Evolutionary conservation across 2,113 vertebrate genomes (phyloP), one percentile per base, ranked within the genome.

Genomic region (Bombycilla garrulus): DNA sequence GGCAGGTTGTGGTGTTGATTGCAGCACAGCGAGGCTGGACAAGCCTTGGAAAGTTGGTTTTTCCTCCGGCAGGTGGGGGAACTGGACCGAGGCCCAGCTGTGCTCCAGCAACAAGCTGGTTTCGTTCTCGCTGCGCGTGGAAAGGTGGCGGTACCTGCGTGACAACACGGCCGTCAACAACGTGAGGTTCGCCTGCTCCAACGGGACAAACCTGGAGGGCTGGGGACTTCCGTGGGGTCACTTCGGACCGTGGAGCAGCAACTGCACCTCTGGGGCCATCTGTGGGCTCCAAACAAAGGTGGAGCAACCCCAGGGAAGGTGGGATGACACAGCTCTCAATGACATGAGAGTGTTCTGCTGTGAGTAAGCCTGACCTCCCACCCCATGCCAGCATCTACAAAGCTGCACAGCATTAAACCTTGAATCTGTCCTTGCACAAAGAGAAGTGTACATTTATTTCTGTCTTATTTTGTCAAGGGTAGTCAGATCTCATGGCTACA

Each of bases 41-140:
- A 53, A 4, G 0, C 21, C 61, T 74, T 23, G 9, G 3, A 3
- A 4, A 70, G 20, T 19, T 61, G 11, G 67, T 72, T 69, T 81
- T 18, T 42, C 66, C 47, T 58, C 58, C 82, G 74, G 16, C 60
- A 98, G 97, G 40, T 98, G 97, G 97, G 96, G 97, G 21, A 33
- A 38, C 2, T 97, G 97, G 97, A 95, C 95, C 1, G 9, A 94
- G 58, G 86, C 94, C 2, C 87, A 86, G 65, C 25, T 96, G 80
- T 97, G 97, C 79, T 79, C 91, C 1, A n/a, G 53, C 12, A 23
- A 17, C 56, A 93, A 76, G 79, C 72, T 97, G 11, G 81, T 97
- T 44, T 89, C 97, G 18, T 97, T 98, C 70, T 96, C 88, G 0
- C 93, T 97, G 61, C 79, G 36, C 1, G 86, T 97, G 74, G 96